phyloP scores from a whole-genome alignment of 2,113 vertebrate species.

The Ivindomyrus marchei region DNA sequence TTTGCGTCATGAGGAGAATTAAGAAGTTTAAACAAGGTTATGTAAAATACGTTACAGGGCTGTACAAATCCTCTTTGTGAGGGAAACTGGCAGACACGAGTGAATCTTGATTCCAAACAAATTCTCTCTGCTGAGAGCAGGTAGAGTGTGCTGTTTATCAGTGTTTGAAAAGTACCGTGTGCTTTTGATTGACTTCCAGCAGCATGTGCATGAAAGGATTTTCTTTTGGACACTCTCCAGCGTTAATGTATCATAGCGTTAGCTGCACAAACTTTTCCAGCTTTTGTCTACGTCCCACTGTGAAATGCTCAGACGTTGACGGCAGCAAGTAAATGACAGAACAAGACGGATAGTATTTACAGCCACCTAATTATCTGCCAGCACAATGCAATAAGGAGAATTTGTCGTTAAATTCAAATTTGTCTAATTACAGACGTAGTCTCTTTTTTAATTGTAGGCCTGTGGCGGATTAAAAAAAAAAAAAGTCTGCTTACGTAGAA shows the following conservation, averaged over 20 bases:
- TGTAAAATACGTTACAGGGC: background rate
- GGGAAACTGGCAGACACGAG: background rate
- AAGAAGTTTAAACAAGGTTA: background rate
- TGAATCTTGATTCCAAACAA: conserved; percentile 26
- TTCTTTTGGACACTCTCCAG: background rate
- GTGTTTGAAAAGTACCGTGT: background rate
- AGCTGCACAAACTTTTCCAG: conserved; percentile 7
- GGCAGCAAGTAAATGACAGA: conserved; percentile 21
- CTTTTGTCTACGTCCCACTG: background rate
- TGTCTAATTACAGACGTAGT: background rate
- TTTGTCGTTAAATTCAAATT: background rate
- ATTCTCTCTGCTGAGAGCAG: conserved; percentile 21
- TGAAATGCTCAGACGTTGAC: background rate
- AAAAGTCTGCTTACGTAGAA: background rate
- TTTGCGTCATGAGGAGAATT: background rate
- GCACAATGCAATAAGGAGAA: background rate
- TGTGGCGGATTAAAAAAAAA: background rate
- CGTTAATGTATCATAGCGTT: background rate
- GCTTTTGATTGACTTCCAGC: background rate
- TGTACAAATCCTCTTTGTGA: conserved; percentile 3
- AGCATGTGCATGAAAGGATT: background rate
- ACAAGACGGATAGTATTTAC: conserved; percentile 23
- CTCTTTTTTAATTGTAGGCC: background rate
- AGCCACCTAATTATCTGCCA: conserved; percentile 30
- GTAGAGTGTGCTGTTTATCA: background rate